phyloP scores from a whole-genome alignment of 2,797 vertebrate species.

The Falco columbarius region DNA sequence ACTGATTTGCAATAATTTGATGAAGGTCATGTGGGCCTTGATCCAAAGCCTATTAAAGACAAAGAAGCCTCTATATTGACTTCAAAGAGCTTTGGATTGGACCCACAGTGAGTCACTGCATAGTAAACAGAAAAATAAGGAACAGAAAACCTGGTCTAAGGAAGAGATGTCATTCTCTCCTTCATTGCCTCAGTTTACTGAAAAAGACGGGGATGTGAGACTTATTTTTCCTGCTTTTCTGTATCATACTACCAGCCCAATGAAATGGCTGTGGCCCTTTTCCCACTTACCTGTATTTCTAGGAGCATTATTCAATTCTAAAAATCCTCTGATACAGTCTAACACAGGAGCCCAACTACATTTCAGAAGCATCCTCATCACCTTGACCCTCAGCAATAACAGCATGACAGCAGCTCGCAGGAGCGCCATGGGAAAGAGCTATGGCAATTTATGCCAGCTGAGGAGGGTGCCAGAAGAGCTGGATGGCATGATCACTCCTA shows the following conservation, averaged over 20 bases:
- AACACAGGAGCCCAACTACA: background rate
- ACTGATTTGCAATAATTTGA: slow-evolving; percentile 28
- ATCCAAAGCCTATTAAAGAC: slow-evolving; percentile 49
- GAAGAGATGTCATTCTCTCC: background rate
- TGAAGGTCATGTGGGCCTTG: slow-evolving; percentile 9
- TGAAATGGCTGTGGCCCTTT: background rate
- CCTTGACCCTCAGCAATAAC: background rate
- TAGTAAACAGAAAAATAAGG: background rate
- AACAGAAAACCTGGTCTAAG: background rate
- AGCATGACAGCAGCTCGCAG: background rate
- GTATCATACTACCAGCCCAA: background rate
- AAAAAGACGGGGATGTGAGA: fast-evolving
- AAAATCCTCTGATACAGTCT: background rate
- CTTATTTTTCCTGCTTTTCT: background rate
- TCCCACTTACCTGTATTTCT: background rate
- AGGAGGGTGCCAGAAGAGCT: background rate
- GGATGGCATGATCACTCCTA: fast-evolving
- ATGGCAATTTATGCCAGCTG: background rate
- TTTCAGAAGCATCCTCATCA: background rate
- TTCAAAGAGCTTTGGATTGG: slow-evolving; percentile 49
- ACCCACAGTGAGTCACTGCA: background rate
- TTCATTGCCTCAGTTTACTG: background rate
- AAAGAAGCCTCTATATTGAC: slow-evolving; percentile 42
- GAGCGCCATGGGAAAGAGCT: background rate
- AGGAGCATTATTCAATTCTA: background rate